Evolutionary conservation across 2,888 invertebrate species (phyloP), one percentile per base, ranked within the genome.

Genomic region (Tetranychus piercei): DNA sequence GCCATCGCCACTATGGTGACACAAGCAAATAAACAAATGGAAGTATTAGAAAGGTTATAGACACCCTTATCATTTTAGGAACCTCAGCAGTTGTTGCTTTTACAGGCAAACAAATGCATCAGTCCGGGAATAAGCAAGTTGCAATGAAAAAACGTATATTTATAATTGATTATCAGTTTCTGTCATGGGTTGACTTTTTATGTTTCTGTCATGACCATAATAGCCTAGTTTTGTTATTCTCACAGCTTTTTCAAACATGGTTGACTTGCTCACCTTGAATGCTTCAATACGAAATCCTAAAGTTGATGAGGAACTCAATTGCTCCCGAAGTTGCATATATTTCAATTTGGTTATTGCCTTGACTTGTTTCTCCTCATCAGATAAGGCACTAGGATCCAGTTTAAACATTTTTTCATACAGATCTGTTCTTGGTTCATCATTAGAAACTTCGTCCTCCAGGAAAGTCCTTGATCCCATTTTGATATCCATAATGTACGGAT

Each of bases 201-300:
- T 34, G 5, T 34, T 0, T 34, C 34, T 34, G 34, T 3, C 34
- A 34, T 34, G 5, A 34, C 34, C 34, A 34, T 34, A 34, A 34
- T 34, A 34, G 34, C 34, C 34, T 34, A 34, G 34, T 34, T 34
- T 34, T 55, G 55, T 15, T 55, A 9, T 55, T 55, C 55, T 55
- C 15, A 15, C 15, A 55, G 15, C 7, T 55, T 55, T 5, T 7
- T 5, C 9, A 15, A 15, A 15, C 55, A 15, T 55, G 9, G 9
- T 55, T 55, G 15, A 55, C 11, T 55, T 55, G 55, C 69, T 23
- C 34, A 69, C 69, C 34, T 69, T 92, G 82, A 96, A 88, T 3
- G 94, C 97, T 84, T 97, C 97, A 80, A 97, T 92, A 79, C 97
- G 86, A 83, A 97, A 97, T 5, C 96, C 96, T 80, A 93, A 89